Percentiles rank a stretch among this genome's conserved stretches.
Conservation (phyloP, 2,888 invertebrate species). For the Cerastis rubricosa region DNA sequence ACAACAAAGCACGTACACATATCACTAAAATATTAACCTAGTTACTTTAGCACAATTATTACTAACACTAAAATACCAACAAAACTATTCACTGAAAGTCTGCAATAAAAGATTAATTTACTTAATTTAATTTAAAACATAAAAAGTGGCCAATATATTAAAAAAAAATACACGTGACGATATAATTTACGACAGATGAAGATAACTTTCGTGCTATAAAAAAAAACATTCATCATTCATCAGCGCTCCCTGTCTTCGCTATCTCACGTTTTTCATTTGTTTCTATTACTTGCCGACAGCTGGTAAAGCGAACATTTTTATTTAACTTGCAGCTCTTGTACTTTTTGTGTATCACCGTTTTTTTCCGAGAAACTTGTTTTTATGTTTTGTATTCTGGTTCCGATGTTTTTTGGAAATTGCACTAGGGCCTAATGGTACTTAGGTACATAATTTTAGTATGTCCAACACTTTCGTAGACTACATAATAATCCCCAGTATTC, state of each 20-base stretch:
- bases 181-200: neutral
- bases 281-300: conserved; percentile 65
- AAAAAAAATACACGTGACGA: neutral
- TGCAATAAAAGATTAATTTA: too few relatives aligned
- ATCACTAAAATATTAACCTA: too few relatives aligned
- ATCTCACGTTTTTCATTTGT: conserved; percentile 69
- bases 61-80: too few relatives aligned
- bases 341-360: neutral
- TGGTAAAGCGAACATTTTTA: conserved; percentile 74
- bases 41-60: too few relatives aligned
- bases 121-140: too few relatives aligned
- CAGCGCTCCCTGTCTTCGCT: neutral
- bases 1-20: too few relatives aligned
- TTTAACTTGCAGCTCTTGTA: conserved; percentile 42
- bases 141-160: too few relatives aligned
- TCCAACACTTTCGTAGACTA: neutral
- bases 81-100: too few relatives aligned
- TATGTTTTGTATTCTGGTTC: conserved; percentile 12
- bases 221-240: neutral
- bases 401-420: neutral
- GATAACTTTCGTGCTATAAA: neutral
- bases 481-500: neutral
- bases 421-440: too few relatives aligned
- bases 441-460: neutral
- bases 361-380: neutral